Evolutionary conservation across 1,140 invertebrate genomes (phyloP), one percentile per base, ranked within the genome.

Genomic region (Hyles euphorbiae): DNA sequence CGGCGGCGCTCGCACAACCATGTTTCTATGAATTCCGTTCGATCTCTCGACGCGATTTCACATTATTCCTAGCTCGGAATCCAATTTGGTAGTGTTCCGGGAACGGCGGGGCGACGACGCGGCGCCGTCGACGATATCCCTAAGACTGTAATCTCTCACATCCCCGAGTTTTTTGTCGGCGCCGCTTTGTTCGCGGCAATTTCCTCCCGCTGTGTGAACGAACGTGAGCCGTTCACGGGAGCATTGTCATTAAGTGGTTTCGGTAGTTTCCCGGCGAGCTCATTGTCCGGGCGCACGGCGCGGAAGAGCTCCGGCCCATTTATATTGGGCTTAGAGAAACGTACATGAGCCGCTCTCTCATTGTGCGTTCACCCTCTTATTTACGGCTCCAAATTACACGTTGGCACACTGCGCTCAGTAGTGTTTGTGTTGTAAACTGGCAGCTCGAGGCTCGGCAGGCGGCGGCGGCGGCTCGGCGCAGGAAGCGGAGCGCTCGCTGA

Each of bases 241-340:
- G 55, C 53, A 56, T 61, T 56, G 53, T 61, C 55, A 61, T 61
- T 61, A 56, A 33, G 53, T 54, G 51, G 48, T 61, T 61, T 61
- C 52, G 53, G 50, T 52, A 52, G n/a, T 52, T 52, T 52, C 50
- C 50, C 22, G 33, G 50, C 50, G 50, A 34, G 34, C 11, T 8
- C 33, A 52, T 52, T 52, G 50, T 52, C 50, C 48, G 10, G 6
- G 8, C 10, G 33, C 33, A 50, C 22, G 10, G 33, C 12, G 12
- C 12, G 6, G 48, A 32, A 34, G 33, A 52, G 9, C 50, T 52
- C 9, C 50, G 34, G 34, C 34, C 50, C 34, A 52, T 52, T 52
- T 34, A 34, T 52, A 52, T 52, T 34, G 33, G 34, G 11, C 34
- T 34, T n/a, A 12, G 50, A 5, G 33, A 34, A 22, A 33, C 48